These are phyloP conservation scores for Lycodopsis pacificus DNA, from an alignment of 2,797 vertebrate species.

Conservation along the genomic window DNA sequence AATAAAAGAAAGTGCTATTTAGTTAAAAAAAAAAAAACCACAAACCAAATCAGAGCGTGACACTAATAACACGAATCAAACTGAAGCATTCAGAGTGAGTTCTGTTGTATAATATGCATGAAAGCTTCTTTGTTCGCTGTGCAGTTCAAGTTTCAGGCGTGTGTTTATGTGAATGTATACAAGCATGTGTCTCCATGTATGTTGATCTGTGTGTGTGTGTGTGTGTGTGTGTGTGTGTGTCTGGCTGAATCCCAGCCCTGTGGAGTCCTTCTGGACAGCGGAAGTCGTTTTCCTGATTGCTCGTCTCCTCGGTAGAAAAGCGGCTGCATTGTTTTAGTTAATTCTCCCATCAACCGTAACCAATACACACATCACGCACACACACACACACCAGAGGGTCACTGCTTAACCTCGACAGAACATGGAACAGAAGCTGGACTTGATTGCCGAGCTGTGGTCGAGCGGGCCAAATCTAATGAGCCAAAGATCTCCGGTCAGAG, in stretches of 20 bases:
- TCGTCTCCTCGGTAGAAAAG: slow-evolving; percentile 59
- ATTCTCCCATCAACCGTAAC: slow-evolving; percentile 60
- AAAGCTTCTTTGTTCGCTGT: not conserved
- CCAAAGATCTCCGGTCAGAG: slow-evolving; percentile 25
- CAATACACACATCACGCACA: slow-evolving; percentile 17
- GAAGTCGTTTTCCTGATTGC: slow-evolving; percentile 65
- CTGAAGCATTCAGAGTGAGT: not conserved
- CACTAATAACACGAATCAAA: slow-evolving; percentile 17
- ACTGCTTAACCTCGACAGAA: slow-evolving; percentile 33
- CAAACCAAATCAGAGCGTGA: not conserved
- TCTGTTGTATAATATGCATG: not conserved
- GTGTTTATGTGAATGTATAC: not conserved
- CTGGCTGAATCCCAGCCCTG: slow-evolving; percentile 33
- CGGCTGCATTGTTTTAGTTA: slow-evolving; percentile 67
- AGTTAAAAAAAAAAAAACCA: not conserved
- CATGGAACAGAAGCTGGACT: slow-evolving; percentile 55
- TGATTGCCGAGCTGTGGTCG: slow-evolving; percentile 24
- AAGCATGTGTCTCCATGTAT: not conserved
- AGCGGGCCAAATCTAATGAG: slow-evolving; percentile 31
- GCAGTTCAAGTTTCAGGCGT: slow-evolving; percentile 1
- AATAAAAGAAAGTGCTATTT: not conserved
- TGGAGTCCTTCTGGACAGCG: slow-evolving; percentile 47
- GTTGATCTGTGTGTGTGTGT: slow-evolving; percentile 7
- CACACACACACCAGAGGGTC: slow-evolving; percentile 9
- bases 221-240: slow-evolving; percentile 10